Evolutionary conservation across 2,797 vertebrate species (phyloP), one percentile per base, ranked within the genome.

Genomic region (Caiman crocodilus): DNA sequence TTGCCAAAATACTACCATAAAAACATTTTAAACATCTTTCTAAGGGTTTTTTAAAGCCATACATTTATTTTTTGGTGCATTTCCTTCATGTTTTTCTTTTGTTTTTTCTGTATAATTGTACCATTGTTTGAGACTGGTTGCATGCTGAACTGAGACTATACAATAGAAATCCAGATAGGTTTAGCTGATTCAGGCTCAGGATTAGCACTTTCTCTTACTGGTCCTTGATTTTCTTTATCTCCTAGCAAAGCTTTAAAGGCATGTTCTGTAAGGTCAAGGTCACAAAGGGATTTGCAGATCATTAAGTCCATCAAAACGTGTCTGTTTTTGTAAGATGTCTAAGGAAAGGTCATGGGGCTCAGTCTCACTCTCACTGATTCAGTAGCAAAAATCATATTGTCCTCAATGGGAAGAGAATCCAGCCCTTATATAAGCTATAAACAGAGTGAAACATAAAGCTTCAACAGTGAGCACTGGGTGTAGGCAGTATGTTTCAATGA

Each of bases 161-260:
- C 90, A 71, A 94, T 93, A 69, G 76, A 90, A 96, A 89, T 95
- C 93, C 91, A 87, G 88, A 82, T 69, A 81, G 90, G 78, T 90
- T 95, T 87, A 92, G 90, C 85, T 95, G 84, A 77, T 58, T 59
- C 1, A 1, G 78, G 86, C 90, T 96, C 93, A 95, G 89, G 76
- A 94, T 92, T 90, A 94, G 85, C 91, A 93, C 90, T 92, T 93
- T 94, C 80, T 81, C 78, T 79, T 91, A 85, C 87, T 84, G 26
- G 75, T 56, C 71, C 23, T 78, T 25, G 1, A 63, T 94, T 94
- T 88, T 76, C 50, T 76, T 89, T 88, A 35, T 91, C 89, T 81
- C 63, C 71, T 83, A 82, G 64, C 76, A 75, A 76, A 96, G 93
- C 90, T 96, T 97, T 96, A 96, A 95, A 94, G 89, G 79, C 79